Percentiles rank a stretch among this genome's conserved stretches.
Evolutionary conservation across 2,113 vertebrate species (phyloP).

Genomic region (Salminus brasiliensis): DNA sequence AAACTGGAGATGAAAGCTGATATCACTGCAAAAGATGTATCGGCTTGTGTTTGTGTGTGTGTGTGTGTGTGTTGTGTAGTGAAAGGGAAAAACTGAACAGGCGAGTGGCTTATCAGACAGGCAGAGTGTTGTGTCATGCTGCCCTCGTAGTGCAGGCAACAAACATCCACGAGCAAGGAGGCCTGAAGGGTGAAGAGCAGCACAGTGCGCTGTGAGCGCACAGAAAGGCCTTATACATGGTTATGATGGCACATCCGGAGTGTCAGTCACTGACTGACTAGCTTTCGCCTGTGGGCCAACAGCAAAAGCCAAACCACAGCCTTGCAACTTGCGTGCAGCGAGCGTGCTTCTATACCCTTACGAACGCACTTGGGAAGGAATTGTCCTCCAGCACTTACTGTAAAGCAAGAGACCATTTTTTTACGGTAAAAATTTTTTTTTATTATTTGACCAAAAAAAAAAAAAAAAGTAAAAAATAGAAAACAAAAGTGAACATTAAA

Average conservation of each 20-base stretch:
- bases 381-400: not conserved
- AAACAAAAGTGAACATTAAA: not conserved
- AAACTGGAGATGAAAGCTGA: not conserved
- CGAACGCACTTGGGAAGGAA: not conserved
- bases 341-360: not conserved
- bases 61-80: not conserved
- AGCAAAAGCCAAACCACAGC: conserved; percentile 24
- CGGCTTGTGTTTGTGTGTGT: not conserved
- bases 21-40: too few species aligned
- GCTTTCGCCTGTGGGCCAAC: not conserved
- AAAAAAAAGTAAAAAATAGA: not conserved
- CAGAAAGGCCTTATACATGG: not conserved
- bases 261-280: not conserved
- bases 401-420: not conserved
- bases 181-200: too few species aligned
- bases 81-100: not conserved
- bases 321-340: not conserved
- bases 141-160: not conserved
- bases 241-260: not conserved
- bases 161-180: not conserved
- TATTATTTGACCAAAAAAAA: not conserved
- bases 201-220: not conserved
- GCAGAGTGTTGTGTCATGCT: not conserved
- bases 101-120: too few species aligned
- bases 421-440: not conserved